Conservation (phyloP, 2,888 invertebrate genomes). For the Drosophila diplacantha region DNA sequence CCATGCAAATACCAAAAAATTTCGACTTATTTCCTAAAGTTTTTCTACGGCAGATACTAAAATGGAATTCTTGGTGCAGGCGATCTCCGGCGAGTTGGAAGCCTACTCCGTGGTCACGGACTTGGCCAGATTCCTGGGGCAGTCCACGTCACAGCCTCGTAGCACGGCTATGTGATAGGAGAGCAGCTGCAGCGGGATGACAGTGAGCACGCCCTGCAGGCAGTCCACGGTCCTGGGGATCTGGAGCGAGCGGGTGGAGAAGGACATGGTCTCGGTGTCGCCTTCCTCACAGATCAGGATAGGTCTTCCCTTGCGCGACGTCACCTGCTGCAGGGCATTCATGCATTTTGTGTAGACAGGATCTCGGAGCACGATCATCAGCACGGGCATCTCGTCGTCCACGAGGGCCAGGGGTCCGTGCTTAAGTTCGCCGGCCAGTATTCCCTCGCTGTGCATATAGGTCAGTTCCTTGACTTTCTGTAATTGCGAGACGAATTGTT, state of each 20-base stretch:
- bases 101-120: constrained; percentile 96
- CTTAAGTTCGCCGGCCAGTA: constrained; percentile 98
- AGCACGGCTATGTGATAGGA: constrained; percentile 98
- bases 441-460: constrained; percentile 99
- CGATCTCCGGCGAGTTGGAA: not conserved
- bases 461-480: constrained; percentile 97
- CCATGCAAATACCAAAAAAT: constrained; percentile 24
- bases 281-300: constrained; percentile 96
- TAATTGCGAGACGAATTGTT: not conserved
- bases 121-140: constrained; percentile 98
- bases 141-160: constrained; percentile 96
- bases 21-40: constrained; percentile 27
- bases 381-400: constrained; percentile 97
- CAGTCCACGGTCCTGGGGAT: constrained; percentile 98
- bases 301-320: constrained; percentile 92
- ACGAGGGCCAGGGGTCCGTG: constrained; percentile 98
- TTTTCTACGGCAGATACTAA: constrained; percentile 36
- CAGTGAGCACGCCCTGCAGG: constrained; percentile 93
- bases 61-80: constrained; percentile 55
- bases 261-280: constrained; percentile 89
- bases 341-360: constrained; percentile 97
- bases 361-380: constrained; percentile 98
- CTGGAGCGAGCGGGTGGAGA: constrained; percentile 87
- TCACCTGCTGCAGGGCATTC: constrained; percentile 98
- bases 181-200: constrained; percentile 98